phyloP scores from a whole-genome alignment of 2,888 invertebrate genomes.

The Junonia oenone region DNA sequence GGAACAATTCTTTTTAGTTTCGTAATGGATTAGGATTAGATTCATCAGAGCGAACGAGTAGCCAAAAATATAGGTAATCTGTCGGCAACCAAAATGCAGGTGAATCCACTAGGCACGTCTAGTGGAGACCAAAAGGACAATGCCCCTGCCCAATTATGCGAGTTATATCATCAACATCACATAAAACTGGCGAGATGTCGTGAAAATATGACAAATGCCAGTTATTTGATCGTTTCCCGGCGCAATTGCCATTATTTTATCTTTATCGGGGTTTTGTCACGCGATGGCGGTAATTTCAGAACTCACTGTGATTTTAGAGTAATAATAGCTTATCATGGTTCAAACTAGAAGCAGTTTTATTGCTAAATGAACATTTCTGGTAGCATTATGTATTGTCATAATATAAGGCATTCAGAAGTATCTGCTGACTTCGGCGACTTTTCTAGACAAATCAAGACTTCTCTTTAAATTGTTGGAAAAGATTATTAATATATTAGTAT shows the following conservation, averaged over 20 bases:
- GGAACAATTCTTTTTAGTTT: too few relatives aligned
- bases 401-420: background rate
- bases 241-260: slow-evolving; percentile 6
- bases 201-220: background rate
- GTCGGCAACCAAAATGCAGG: too few relatives aligned
- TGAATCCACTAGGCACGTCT: background rate
- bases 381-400: background rate
- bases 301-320: slow-evolving; percentile 1
- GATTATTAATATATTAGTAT: too few relatives aligned
- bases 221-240: slow-evolving; percentile 7
- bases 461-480: too few relatives aligned
- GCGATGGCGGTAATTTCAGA: slow-evolving; percentile 10
- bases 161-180: background rate
- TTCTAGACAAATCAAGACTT: too few relatives aligned
- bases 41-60: too few relatives aligned
- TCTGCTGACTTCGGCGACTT: too few relatives aligned
- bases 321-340: slow-evolving; percentile 8
- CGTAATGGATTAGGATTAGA: too few relatives aligned
- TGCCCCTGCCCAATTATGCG: background rate
- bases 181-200: background rate
- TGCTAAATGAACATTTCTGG: background rate
- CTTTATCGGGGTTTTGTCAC: background rate
- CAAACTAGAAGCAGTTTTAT: background rate
- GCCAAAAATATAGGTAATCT: too few relatives aligned
- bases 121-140: background rate